Evolutionary conservation across 2,888 invertebrate species (phyloP).

Genomic region (Microctonus hyperodae): DNA sequence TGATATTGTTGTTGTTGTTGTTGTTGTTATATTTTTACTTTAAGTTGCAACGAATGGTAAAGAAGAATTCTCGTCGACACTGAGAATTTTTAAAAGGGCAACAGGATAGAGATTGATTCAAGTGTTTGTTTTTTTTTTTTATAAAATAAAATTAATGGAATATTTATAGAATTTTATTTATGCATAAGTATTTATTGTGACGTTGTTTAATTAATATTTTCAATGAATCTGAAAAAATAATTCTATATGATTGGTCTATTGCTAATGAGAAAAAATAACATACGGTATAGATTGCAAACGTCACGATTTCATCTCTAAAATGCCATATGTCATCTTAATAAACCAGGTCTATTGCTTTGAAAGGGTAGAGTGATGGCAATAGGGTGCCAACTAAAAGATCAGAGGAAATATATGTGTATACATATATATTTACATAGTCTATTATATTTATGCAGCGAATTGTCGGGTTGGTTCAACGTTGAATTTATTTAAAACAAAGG

Average conservation of each 20-base stretch:
- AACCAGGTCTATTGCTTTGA: neutral
- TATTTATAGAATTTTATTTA: neutral
- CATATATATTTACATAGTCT: no score
- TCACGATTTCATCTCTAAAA: neutral
- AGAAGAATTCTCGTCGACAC: neutral
- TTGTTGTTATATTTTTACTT: neutral
- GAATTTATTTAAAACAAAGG: neutral
- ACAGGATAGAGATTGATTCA: neutral
- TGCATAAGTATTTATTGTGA: neutral
- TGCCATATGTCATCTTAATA: conserved; percentile 1
- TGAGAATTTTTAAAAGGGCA: neutral
- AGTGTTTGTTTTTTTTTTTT: neutral
- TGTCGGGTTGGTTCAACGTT: neutral
- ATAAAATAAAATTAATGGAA: neutral
- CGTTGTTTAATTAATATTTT: neutral
- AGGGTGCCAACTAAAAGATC: neutral
- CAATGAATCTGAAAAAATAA: neutral
- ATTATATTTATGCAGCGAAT: neutral
- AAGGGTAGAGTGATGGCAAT: neutral
- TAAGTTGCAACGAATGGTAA: neutral
- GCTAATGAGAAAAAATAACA: neutral
- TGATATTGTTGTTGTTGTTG: neutral
- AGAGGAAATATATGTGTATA: neutral
- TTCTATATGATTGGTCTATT: no score
- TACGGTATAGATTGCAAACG: neutral